phyloP scores from a whole-genome alignment of 2,888 invertebrate genomes.

The Chironomus riparius region DNA sequence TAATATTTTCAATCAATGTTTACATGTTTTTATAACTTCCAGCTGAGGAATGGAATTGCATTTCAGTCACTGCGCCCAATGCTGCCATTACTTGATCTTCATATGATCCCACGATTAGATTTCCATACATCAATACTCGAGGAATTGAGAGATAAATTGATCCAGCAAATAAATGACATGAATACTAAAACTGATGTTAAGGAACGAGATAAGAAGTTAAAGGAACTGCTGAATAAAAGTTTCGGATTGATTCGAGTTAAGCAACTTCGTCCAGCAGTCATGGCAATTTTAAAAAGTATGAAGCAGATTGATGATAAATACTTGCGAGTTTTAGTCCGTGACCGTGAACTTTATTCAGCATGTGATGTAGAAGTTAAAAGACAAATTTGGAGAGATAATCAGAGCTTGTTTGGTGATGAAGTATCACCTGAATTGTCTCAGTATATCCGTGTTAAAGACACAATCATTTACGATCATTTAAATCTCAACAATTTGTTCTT shows the following conservation, averaged over 20 bases:
- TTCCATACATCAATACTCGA: slow-evolving; percentile 91
- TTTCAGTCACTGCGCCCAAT: slow-evolving; percentile 89
- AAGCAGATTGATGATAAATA: slow-evolving; percentile 89
- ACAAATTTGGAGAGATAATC: slow-evolving; percentile 97
- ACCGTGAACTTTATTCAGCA: slow-evolving; percentile 83
- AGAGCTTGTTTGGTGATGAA: slow-evolving; percentile 93
- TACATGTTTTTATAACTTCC: slow-evolving; percentile 31
- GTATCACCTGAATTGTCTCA: slow-evolving; percentile 89
- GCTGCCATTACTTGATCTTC: slow-evolving; percentile 88
- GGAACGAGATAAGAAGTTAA: slow-evolving; percentile 75
- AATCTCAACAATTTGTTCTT: slow-evolving; percentile 74
- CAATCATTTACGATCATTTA: slow-evolving; percentile 77
- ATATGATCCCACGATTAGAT: slow-evolving; percentile 83
- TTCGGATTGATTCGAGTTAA: slow-evolving; percentile 90
- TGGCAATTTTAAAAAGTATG: slow-evolving; percentile 88
- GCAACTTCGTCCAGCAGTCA: slow-evolving; percentile 83
- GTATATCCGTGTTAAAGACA: slow-evolving; percentile 90
- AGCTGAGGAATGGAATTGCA: slow-evolving; percentile 84
- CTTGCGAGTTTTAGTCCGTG: slow-evolving; percentile 64
- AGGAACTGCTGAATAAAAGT: slow-evolving; percentile 82
- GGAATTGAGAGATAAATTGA: slow-evolving; percentile 51
- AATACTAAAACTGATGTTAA: slow-evolving; percentile 3
- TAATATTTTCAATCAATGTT: not conserved
- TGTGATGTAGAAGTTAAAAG: slow-evolving; percentile 94
- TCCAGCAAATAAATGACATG: slow-evolving; percentile 29